phyloP scores from a whole-genome alignment of 2,113 vertebrate genomes.

The Channa argus region DNA sequence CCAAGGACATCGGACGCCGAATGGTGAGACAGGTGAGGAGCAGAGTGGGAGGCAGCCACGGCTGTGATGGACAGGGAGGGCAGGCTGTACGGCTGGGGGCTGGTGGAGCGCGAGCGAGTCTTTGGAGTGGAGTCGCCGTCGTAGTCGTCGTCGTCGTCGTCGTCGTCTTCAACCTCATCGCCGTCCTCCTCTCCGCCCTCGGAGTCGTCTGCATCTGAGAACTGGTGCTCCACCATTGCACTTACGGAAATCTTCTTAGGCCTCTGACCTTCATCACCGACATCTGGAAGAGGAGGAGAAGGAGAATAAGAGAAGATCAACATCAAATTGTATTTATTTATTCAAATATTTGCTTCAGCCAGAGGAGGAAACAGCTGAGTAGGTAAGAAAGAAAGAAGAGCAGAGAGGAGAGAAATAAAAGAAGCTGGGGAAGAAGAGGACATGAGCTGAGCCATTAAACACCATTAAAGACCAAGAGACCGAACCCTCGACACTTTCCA shows the following conservation, averaged over 20 bases:
- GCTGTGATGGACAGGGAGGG: slow-evolving; percentile 89
- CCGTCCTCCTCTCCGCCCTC: slow-evolving; percentile 91
- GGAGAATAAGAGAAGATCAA: too few species aligned
- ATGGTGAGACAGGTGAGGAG: slow-evolving; percentile 70
- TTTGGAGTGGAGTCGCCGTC: slow-evolving; percentile 96
- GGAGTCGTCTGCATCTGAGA: slow-evolving; percentile 95
- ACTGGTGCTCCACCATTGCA: slow-evolving; percentile 91
- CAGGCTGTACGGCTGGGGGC: slow-evolving; percentile 90
- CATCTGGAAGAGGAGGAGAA: slow-evolving; percentile 34
- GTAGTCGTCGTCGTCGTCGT: slow-evolving; percentile 95
- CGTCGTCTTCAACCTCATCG: slow-evolving; percentile 94
- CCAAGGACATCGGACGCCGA: slow-evolving; percentile 80
- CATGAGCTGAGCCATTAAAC: slow-evolving; percentile 17
- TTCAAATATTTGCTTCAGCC: too few species aligned
- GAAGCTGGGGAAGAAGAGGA: neutral
- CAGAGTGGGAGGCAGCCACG: slow-evolving; percentile 75
- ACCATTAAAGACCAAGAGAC: neutral
- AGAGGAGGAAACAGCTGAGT: neutral
- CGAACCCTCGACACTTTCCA: slow-evolving; percentile 3
- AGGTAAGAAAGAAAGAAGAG: neutral
- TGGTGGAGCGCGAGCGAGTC: slow-evolving; percentile 96
- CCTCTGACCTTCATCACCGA: slow-evolving; percentile 88
- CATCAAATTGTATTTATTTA: too few species aligned
- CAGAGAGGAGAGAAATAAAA: neutral
- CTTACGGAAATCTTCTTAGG: slow-evolving; percentile 85